Evolutionary conservation across 2,113 vertebrate species (phyloP).

Genomic region (Noctilio leporinus): DNA sequence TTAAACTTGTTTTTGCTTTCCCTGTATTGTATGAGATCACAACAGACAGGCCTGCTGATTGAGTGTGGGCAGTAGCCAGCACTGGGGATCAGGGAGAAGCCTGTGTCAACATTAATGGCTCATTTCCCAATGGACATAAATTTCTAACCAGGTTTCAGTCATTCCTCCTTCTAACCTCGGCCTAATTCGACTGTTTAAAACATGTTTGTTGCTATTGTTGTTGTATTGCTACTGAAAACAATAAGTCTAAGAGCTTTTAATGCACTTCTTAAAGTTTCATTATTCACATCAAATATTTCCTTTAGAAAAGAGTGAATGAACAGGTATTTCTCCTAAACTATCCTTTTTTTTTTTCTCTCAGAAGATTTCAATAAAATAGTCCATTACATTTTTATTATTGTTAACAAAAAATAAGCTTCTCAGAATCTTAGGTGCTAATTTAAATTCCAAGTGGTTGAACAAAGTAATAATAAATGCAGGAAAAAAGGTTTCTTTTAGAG

Average conservation of each 20-base stretch:
- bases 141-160: background rate
- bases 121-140: background rate
- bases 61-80: background rate
- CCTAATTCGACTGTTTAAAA: background rate
- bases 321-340: background rate
- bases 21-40: background rate
- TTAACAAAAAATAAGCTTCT: constrained; percentile 31
- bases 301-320: background rate
- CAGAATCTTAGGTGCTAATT: background rate
- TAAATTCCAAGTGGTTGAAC: background rate
- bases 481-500: background rate
- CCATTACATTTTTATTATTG: background rate
- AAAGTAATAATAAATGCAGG: background rate
- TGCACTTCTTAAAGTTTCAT: background rate
- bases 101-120: background rate
- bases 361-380: background rate
- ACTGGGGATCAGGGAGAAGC: background rate
- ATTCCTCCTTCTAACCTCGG: background rate
- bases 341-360: background rate
- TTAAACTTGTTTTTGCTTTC: background rate
- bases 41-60: background rate
- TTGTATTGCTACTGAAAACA: background rate
- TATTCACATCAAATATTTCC: background rate
- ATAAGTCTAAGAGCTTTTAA: background rate
- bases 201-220: background rate